A percentile compares a stretch with the other conserved stretches of the same genome.
phyloP scores from a whole-genome alignment of 2,113 vertebrate species.

The Peucedramus taeniatus region DNA sequence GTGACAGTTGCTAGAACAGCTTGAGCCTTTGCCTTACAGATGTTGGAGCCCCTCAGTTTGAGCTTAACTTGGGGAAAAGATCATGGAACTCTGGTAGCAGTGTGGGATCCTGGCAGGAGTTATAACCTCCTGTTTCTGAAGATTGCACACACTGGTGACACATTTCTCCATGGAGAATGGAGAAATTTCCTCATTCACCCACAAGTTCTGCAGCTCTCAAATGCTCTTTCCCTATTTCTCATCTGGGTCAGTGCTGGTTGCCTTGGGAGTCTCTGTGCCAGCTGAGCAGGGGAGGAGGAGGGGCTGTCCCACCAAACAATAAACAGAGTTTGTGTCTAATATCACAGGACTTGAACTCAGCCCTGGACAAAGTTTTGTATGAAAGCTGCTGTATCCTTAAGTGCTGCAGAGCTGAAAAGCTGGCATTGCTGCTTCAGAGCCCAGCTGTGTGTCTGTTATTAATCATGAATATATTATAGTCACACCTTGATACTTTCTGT shows the following conservation, averaged over 20 bases:
- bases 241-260: background rate
- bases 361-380: background rate
- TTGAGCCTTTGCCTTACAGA: background rate
- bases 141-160: too few species aligned
- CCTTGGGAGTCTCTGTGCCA: background rate
- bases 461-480: background rate
- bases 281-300: background rate
- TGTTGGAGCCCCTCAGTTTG: background rate
- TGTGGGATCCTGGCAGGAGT: background rate
- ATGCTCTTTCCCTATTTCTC: fast-evolving
- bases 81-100: too few species aligned
- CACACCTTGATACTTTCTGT: background rate
- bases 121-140: background rate
- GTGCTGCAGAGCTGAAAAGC: background rate
- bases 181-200: background rate
- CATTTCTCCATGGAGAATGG: background rate
- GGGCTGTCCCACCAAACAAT: background rate
- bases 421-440: background rate
- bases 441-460: background rate
- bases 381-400: background rate
- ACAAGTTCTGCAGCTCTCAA: background rate
- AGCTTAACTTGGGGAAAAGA: too few species aligned
- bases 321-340: background rate
- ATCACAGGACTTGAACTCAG: background rate
- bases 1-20: background rate